Conservation (phyloP, 2,113 vertebrate species). For the Cyanocitta stelleri region DNA sequence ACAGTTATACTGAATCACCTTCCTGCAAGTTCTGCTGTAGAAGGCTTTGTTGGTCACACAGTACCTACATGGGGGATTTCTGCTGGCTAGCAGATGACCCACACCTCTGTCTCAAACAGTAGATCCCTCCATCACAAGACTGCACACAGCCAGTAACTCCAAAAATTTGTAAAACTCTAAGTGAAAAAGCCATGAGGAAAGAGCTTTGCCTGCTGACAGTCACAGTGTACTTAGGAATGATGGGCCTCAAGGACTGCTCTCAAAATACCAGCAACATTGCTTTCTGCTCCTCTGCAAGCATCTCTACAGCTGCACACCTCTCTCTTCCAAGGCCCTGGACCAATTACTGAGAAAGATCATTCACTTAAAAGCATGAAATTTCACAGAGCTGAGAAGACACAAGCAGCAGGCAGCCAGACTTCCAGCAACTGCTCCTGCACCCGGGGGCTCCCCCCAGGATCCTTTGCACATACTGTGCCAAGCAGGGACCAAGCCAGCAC, state of each 20-base stretch:
- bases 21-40: neutral
- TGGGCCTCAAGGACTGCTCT: neutral
- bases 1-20: fast-evolving
- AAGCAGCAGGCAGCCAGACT: neutral
- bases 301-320: neutral
- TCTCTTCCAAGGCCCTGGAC: neutral
- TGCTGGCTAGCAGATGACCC: neutral
- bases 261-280: neutral
- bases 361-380: neutral
- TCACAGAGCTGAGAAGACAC: neutral
- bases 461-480: neutral
- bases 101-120: neutral
- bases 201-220: neutral
- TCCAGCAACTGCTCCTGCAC: neutral
- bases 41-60: neutral
- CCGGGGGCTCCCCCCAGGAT: neutral
- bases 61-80: neutral
- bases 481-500: neutral
- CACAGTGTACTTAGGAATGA: neutral
- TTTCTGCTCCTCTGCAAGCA: neutral
- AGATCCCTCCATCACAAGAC: neutral
- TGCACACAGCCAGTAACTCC: neutral
- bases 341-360: neutral
- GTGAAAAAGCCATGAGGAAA: neutral
- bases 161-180: neutral